Conservation (phyloP, 2,888 invertebrate species). For the Chloromyia formosa region DNA sequence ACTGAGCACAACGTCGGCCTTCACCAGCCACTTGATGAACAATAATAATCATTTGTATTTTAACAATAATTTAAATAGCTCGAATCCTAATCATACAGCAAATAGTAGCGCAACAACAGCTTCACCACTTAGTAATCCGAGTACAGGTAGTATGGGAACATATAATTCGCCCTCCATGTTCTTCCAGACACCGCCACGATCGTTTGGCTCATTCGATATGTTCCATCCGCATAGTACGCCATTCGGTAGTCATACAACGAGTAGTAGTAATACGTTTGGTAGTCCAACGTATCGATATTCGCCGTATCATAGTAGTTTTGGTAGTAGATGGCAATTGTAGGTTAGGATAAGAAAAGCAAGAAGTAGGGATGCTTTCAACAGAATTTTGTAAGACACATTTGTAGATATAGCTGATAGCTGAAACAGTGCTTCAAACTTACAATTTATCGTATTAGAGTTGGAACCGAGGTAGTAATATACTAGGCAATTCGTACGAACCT, state of each 20-base stretch:
- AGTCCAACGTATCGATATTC: slow-evolving; percentile 64
- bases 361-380: not conserved
- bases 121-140: slow-evolving; percentile 58
- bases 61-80: slow-evolving; percentile 45
- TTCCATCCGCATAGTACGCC: slow-evolving; percentile 63
- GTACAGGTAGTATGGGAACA: slow-evolving; percentile 55
- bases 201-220: slow-evolving; percentile 60
- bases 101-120: slow-evolving; percentile 55
- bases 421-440: too few relatives aligned
- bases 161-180: slow-evolving; percentile 55
- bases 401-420: too few relatives aligned
- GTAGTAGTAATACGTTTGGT: slow-evolving; percentile 59
- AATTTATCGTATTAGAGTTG: too few relatives aligned
- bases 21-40: slow-evolving; percentile 33
- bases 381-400: too few relatives aligned
- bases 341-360: not conserved
- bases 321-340: slow-evolving; percentile 63
- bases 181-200: slow-evolving; percentile 59
- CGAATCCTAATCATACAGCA: slow-evolving; percentile 43
- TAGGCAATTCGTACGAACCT: too few relatives aligned
- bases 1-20: slow-evolving; percentile 33
- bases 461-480: too few relatives aligned
- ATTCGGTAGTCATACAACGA: slow-evolving; percentile 59
- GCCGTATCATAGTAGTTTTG: slow-evolving; percentile 59
- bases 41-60: slow-evolving; percentile 46